Evolutionary conservation across 2,888 invertebrate genomes (phyloP).

Genomic region (Mylabris sibirica): DNA sequence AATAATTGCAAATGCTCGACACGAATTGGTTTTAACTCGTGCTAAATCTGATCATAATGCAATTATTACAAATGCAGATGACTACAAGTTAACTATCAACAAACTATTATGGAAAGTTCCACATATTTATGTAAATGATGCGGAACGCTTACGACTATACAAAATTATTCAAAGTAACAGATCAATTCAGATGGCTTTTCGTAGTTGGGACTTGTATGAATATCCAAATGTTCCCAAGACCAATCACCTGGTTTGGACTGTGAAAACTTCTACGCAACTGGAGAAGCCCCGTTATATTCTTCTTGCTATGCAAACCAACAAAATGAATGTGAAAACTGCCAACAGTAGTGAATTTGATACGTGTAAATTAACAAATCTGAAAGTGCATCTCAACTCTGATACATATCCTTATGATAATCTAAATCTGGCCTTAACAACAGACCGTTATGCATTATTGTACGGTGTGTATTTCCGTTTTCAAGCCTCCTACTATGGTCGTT

Average conservation of each 20-base stretch:
- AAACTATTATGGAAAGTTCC: constrained; percentile 40
- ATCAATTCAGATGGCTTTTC: constrained; percentile 41
- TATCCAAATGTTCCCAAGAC: constrained; percentile 52
- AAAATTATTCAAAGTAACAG: constrained; percentile 27
- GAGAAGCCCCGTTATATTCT: constrained; percentile 56
- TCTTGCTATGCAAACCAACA: constrained; percentile 53
- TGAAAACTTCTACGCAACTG: constrained; percentile 47
- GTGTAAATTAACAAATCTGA: constrained; percentile 52
- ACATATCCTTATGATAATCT: constrained; percentile 53
- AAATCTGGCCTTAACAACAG: constrained; percentile 44
- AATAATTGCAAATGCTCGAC: constrained; percentile 51
- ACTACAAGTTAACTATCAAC: constrained; percentile 25
- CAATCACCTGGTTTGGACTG: constrained; percentile 48
- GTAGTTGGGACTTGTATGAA: constrained; percentile 56
- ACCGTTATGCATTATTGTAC: constrained; percentile 41
- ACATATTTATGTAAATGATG: constrained; percentile 35
- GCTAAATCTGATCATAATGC: constrained; percentile 43
- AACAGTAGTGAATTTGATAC: constrained; percentile 41
- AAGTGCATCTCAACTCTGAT: constrained; percentile 52
- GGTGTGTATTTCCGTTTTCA: constrained; percentile 45
- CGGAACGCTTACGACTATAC: constrained; percentile 35
- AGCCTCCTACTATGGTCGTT: too few relatives aligned
- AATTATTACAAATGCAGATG: constrained; percentile 27
- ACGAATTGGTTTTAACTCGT: constrained; percentile 53
- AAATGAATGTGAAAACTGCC: constrained; percentile 42